These are phyloP conservation scores for Drosophila triauraria DNA, from an alignment of 1,140 invertebrate genomes.

Conservation along the genomic window DNA sequence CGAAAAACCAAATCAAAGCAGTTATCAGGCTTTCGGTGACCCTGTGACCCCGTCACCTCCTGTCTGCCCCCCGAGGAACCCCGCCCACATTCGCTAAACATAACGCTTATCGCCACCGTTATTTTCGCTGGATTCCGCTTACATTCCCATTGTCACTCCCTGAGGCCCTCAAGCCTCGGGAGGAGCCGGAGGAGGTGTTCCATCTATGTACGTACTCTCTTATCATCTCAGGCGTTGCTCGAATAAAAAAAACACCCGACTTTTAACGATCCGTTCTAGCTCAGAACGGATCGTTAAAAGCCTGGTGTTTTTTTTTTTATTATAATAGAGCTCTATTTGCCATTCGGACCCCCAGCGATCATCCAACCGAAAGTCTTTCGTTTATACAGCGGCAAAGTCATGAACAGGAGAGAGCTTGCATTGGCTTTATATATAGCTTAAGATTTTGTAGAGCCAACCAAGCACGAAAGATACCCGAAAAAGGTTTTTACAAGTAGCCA, in stretches of 20 bases:
- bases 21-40: conserved; percentile 57
- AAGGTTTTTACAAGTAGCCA: not conserved
- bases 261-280: not conserved
- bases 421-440: too few species aligned
- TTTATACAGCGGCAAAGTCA: conserved; percentile 10
- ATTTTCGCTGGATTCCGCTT: conserved; percentile 30
- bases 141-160: conserved; percentile 33
- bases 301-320: too few species aligned
- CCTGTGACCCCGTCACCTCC: conserved; percentile 43
- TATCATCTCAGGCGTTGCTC: conserved; percentile 27
- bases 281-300: too few species aligned
- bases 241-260: conserved; percentile 17
- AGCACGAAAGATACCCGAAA: too few species aligned
- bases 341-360: conserved; percentile 45
- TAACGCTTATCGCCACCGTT: conserved; percentile 9
- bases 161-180: too few species aligned
- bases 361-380: conserved; percentile 4
- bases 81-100: conserved; percentile 9
- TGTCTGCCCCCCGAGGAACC: conserved; percentile 6
- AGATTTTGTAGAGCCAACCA: not conserved
- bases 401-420: not conserved
- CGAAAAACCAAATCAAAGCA: conserved; percentile 59
- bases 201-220: conserved; percentile 3
- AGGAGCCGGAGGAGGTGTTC: not conserved
- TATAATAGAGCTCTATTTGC: conserved; percentile 2